These are phyloP conservation scores for Arenicola marina DNA, from an alignment of 2,888 invertebrate species.

Conservation along the genomic window DNA sequence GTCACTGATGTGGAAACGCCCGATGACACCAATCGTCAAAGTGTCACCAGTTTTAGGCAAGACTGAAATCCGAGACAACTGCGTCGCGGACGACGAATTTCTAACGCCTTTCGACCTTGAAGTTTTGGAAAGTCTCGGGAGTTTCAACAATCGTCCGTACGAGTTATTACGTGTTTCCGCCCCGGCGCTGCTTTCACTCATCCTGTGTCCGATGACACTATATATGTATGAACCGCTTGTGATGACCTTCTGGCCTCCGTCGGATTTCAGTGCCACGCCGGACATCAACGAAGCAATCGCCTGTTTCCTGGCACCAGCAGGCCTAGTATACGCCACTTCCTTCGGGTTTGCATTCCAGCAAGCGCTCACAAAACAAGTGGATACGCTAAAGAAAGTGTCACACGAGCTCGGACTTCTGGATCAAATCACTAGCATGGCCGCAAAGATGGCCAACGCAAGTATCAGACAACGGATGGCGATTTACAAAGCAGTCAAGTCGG, in stretches of 20 bases:
- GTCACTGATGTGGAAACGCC: not conserved
- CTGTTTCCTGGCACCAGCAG: conserved; percentile 48
- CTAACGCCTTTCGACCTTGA: conserved; percentile 41
- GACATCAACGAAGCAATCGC: conserved; percentile 49
- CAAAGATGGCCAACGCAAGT: conserved; percentile 35
- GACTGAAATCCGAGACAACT: not conserved
- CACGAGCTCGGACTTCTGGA: conserved; percentile 45
- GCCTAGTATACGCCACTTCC: conserved; percentile 48
- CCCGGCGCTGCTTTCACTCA: conserved; percentile 43
- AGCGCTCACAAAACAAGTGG: conserved; percentile 42
- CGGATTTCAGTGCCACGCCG: conserved; percentile 29
- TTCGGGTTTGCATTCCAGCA: conserved; percentile 49
- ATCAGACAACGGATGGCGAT: conserved; percentile 30
- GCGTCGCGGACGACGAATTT: conserved; percentile 24
- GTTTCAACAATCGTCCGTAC: conserved; percentile 34
- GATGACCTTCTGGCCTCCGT: conserved; percentile 37
- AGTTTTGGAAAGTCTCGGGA: conserved; percentile 35
- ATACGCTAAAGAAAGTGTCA: conserved; percentile 39
- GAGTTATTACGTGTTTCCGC: conserved; percentile 40
- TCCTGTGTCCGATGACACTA: conserved; percentile 42
- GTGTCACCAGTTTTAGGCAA: not conserved
- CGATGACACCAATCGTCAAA: not conserved
- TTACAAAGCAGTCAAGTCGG: conserved; percentile 38
- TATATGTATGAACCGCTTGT: conserved; percentile 43
- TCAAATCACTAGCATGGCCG: conserved; percentile 43